Conservation (phyloP, 1,140 invertebrate species). For the Drosophila prosaltans region DNA sequence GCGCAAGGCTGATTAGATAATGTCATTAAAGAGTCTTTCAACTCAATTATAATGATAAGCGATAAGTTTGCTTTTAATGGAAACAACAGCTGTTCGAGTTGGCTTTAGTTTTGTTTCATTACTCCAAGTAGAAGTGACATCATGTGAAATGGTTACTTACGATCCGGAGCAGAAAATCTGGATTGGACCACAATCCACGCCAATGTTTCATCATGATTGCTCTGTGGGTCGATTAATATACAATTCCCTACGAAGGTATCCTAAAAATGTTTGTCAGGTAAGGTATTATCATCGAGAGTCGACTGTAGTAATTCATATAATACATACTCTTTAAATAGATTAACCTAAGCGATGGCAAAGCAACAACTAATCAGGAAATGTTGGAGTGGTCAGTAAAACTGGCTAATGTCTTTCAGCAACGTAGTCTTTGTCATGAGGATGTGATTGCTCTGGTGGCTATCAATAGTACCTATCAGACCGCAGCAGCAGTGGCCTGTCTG, state of each 20-base stretch:
- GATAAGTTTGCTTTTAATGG: not conserved
- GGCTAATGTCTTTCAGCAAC: slow-evolving; percentile 58
- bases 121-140: not conserved
- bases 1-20: slow-evolving; percentile 3
- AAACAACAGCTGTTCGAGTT: not conserved
- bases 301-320: too few relatives aligned
- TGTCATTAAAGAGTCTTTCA: not conserved
- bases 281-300: too few relatives aligned
- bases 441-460: slow-evolving; percentile 67
- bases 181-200: slow-evolving; percentile 47
- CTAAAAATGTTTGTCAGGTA: slow-evolving; percentile 63
- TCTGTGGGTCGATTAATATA: slow-evolving; percentile 61
- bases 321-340: slow-evolving; percentile 31
- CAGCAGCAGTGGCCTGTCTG: slow-evolving; percentile 63
- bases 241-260: slow-evolving; percentile 60
- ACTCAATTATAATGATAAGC: not conserved
- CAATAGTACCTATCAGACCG: slow-evolving; percentile 65
- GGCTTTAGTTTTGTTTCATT: too few relatives aligned
- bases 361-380: slow-evolving; percentile 52
- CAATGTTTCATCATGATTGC: slow-evolving; percentile 56
- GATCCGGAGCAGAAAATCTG: slow-evolving; percentile 45
- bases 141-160: not conserved
- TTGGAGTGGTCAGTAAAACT: slow-evolving; percentile 67
- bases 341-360: slow-evolving; percentile 53
- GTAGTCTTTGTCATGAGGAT: slow-evolving; percentile 62